Evolutionary conservation across 1,140 invertebrate species (phyloP), one percentile per base, ranked within the genome.

Genomic region (Zaprionus ornatus): DNA sequence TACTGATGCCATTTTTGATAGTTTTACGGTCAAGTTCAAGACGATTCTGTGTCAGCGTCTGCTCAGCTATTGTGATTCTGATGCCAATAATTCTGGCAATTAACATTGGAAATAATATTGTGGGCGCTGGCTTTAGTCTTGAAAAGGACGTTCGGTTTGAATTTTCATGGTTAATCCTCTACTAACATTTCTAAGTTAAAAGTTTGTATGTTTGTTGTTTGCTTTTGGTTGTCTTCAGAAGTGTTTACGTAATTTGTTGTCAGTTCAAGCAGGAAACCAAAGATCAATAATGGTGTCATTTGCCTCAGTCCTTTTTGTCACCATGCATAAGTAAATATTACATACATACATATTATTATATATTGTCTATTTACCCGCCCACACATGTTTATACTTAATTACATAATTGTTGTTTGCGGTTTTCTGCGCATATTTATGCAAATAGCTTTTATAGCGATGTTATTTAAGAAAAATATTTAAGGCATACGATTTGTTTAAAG

Each of bases 21-120:
- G 76, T 64, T 88, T 92, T 67, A 86, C 81, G 48, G 90, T 92
- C 32, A 91, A 91, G 69, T 92, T 92, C 64, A 92, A 92, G 80
- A 90, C 92, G 67, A 90, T 90, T 60, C 67, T 92, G 59, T 92
- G 92, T 75, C 91, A 92, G 80, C 90, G 91, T 12, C 70, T 92
- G 71, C 79, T 92, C 37, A 91, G 85, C 82, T 82, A 91, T 72
- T 92, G 88, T 77, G 83, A 88, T 68, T 67, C 73, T 35, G 79
- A 86, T 52, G 54, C 76, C 52, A 61, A 35, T 29, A 69, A 29
- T 60, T 52, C 63, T 56, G 71, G 74, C 60, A 85, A 91, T 86
- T 91, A 87, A 74, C 80, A 66, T 45, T 48, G 56, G 42, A 13
- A 45, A 10, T 15, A 57, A n/a, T 57, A 17, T 50, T 79, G 68